Conservation (phyloP, 23 tunicate genomes). For the Halocynthia roretzi region DNA sequence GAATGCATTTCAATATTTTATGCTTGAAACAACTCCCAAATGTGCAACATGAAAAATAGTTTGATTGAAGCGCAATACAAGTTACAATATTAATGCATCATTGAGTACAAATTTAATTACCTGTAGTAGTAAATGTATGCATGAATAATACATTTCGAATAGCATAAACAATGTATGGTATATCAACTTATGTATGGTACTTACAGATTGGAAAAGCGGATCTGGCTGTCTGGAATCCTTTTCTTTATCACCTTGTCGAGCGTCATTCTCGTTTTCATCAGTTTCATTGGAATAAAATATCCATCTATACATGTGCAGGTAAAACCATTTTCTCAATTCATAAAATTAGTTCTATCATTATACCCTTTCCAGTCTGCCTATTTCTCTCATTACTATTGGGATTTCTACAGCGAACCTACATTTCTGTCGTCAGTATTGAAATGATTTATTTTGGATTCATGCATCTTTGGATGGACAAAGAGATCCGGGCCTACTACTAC, state of each 20-base stretch:
- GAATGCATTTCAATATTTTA: no score
- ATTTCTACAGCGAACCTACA: slow-evolving; percentile 6
- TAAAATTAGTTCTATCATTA: no score
- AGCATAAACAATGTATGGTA: no score
- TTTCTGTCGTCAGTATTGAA: neutral
- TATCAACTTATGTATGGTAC: no score
- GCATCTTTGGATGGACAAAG: slow-evolving; percentile 57
- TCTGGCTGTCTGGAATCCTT: slow-evolving; percentile 53
- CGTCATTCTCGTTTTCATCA: slow-evolving; percentile 7
- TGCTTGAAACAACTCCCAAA: neutral
- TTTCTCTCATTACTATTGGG: no score
- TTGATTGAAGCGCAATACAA: no score
- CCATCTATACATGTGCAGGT: slow-evolving; percentile 20
- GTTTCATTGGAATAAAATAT: slow-evolving; percentile 3
- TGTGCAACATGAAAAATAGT: no score
- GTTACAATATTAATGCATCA: no score
- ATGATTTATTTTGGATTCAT: slow-evolving; percentile 16
- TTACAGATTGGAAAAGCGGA: slow-evolving; percentile 47
- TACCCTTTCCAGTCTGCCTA: no score
- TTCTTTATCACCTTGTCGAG: slow-evolving; percentile 11
- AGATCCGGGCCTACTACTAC: slow-evolving; percentile 51
- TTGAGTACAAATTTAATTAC: no score
- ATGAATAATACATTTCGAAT: neutral
- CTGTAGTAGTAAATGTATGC: no score
- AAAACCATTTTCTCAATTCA: no score